These are phyloP conservation scores for Eupithecia insigniata DNA, from an alignment of 2,888 invertebrate genomes.

Conservation along the genomic window DNA sequence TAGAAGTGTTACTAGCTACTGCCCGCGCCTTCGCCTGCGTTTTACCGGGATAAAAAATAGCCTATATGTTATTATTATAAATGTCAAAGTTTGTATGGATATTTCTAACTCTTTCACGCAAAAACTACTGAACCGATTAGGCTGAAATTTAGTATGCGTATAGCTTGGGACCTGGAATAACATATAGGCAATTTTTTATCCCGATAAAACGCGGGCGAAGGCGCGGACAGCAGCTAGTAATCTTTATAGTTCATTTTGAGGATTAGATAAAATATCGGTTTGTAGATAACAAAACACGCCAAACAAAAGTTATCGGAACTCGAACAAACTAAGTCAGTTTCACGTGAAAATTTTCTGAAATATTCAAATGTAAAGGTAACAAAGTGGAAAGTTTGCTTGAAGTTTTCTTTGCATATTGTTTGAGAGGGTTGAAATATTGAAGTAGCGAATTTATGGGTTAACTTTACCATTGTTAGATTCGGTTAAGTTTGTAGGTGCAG, in stretches of 20 bases:
- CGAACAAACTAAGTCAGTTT: background rate
- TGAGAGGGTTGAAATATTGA: slow-evolving; percentile 20
- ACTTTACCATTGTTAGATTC: slow-evolving; percentile 13
- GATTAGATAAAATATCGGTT: background rate
- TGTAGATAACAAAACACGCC: background rate
- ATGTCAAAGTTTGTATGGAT: no score
- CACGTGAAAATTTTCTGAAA: slow-evolving; percentile 4
- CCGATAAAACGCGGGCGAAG: no score
- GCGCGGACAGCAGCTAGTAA: no score
- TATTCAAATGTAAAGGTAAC: slow-evolving; percentile 2
- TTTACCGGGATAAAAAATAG: no score
- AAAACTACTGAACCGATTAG: no score
- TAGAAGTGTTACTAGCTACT: no score
- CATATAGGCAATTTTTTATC: no score
- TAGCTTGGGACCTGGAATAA: no score
- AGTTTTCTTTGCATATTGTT: slow-evolving; percentile 17
- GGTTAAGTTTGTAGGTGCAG: background rate
- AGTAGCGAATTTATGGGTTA: slow-evolving; percentile 17
- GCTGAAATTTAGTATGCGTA: no score
- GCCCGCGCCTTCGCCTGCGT: no score
- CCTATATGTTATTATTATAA: no score
- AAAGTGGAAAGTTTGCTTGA: slow-evolving; percentile 1
- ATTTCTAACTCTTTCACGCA: no score
- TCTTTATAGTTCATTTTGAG: background rate
- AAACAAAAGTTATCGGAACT: slow-evolving; percentile 3